A percentile compares a stretch with the other conserved stretches of the same genome.
phyloP scores from a whole-genome alignment of 2,888 invertebrate genomes.

The Amorpha juglandis region DNA sequence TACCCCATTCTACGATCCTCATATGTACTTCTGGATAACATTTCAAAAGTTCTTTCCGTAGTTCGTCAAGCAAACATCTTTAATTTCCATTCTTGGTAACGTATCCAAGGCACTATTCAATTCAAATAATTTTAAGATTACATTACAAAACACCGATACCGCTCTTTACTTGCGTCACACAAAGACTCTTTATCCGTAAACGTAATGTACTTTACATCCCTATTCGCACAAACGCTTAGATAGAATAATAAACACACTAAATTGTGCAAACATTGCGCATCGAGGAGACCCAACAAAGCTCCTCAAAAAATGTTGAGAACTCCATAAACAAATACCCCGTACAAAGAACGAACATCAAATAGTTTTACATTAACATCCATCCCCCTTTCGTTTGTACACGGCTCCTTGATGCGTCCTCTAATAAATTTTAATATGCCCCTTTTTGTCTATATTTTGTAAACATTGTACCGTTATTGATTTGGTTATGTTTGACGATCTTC shows the following conservation, averaged over 20 bases:
- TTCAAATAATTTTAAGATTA: no score
- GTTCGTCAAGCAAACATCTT: no score
- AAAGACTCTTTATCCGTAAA: conserved; percentile 34
- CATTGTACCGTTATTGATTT: conserved; percentile 30
- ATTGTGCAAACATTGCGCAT: conserved; percentile 58
- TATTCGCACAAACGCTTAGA: conserved; percentile 51
- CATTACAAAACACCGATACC: conserved; percentile 24
- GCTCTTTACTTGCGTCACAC: conserved; percentile 25
- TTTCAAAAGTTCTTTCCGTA: no score
- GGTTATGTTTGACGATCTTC: background rate
- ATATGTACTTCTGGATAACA: no score
- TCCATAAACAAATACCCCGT: conserved; percentile 59
- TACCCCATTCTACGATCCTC: no score
- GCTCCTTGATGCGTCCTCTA: conserved; percentile 49
- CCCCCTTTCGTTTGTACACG: conserved; percentile 58
- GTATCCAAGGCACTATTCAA: no score
- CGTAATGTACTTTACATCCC: conserved; percentile 49
- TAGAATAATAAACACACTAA: conserved; percentile 61
- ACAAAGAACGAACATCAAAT: conserved; percentile 71
- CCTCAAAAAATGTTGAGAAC: conserved; percentile 55
- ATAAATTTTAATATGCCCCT: conserved; percentile 68
- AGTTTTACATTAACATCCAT: conserved; percentile 72
- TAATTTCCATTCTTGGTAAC: no score
- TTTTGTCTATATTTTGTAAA: conserved; percentile 54
- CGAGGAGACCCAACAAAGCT: conserved; percentile 39